phyloP scores from a whole-genome alignment of 2,888 invertebrate species.

The Tipula confusa region DNA sequence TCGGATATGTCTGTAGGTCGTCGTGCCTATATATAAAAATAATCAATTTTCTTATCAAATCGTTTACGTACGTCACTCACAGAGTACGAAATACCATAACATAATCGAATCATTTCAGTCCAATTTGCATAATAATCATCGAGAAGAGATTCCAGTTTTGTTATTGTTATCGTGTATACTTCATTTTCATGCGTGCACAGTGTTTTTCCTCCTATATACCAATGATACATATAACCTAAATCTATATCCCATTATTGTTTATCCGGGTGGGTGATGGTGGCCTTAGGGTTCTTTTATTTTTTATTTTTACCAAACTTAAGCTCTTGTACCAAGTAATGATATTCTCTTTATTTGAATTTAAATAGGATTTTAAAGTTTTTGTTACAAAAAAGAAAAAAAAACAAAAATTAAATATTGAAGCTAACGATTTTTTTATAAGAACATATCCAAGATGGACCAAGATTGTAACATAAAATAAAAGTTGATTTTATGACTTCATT shows the following conservation, averaged over 20 bases:
- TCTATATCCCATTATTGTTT: not conserved
- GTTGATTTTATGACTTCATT: not conserved
- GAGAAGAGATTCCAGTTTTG: not conserved
- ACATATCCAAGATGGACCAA: not conserved
- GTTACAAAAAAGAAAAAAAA: not conserved
- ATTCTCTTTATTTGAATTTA: not conserved
- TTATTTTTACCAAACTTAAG: not conserved
- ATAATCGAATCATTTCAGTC: not conserved
- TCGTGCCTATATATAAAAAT: not conserved
- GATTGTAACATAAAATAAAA: not conserved
- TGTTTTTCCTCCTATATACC: not conserved
- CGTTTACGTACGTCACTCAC: not conserved
- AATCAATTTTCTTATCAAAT: not conserved
- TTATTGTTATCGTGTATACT: not conserved
- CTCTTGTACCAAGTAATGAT: not conserved
- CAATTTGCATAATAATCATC: constrained; percentile 12
- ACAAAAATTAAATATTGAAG: not conserved
- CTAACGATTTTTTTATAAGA: not conserved
- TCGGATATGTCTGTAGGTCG: not conserved
- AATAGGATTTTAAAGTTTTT: not conserved
- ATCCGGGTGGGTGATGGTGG: not conserved
- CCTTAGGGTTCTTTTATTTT: not conserved
- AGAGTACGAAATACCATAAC: not conserved
- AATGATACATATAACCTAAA: not conserved
- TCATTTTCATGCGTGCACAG: not conserved